These are phyloP conservation scores for Syngnathus rostellatus DNA, from an alignment of 2,797 vertebrate genomes.

Conservation along the genomic window DNA sequence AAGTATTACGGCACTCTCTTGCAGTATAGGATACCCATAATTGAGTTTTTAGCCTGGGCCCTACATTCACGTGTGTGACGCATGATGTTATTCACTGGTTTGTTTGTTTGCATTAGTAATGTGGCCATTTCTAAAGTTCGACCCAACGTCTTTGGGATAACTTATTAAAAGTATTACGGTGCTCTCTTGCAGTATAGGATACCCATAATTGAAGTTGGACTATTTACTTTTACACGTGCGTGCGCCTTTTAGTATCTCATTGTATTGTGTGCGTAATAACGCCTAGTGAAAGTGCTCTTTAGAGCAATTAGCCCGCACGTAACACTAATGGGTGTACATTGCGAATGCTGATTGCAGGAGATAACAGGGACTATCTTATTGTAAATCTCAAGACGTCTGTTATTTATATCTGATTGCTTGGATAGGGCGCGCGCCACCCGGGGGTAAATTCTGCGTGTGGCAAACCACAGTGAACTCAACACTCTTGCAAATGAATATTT, in stretches of 20 bases:
- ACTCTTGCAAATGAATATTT: neutral
- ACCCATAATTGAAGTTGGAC: neutral
- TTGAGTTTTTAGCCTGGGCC: neutral
- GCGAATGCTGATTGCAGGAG: constrained; percentile 17
- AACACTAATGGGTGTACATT: constrained; percentile 11
- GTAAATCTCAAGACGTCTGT: constrained; percentile 29
- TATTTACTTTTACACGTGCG: constrained; percentile 1
- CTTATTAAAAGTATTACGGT: neutral
- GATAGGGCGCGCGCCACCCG: constrained; percentile 21
- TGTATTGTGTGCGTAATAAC: constrained; percentile 19
- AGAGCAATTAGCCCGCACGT: constrained; percentile 35
- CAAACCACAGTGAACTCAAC: neutral
- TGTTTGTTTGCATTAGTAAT: neutral
- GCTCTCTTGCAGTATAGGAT: neutral
- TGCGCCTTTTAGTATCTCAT: constrained; percentile 7
- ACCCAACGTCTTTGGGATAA: neutral
- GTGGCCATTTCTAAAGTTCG: neutral
- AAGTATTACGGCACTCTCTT: too few relatives aligned
- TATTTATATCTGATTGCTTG: neutral
- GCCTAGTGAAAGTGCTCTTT: constrained; percentile 43
- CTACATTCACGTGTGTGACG: neutral
- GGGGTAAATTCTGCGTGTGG: constrained; percentile 17
- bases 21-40: too few relatives aligned
- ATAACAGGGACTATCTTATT: constrained; percentile 35
- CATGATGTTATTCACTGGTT: neutral